A percentile compares a stretch with the other conserved stretches of the same genome.
phyloP scores from a whole-genome alignment of 2,797 vertebrate genomes.

The Microtus californicus region DNA sequence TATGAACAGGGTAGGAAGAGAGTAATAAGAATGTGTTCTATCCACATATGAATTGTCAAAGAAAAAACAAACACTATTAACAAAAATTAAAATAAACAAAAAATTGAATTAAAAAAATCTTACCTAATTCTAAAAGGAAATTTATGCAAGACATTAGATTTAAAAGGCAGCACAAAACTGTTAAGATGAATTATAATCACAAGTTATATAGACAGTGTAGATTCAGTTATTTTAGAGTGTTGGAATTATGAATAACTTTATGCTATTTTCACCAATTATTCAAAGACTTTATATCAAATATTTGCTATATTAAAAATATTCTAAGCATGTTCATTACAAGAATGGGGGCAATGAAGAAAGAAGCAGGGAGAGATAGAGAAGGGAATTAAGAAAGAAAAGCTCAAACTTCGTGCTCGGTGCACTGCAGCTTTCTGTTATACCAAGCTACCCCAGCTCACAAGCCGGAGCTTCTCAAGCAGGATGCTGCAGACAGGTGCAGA shows the following conservation, averaged over 20 bases:
- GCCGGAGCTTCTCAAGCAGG: rapidly evolving
- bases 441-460: not conserved
- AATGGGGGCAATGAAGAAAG: not conserved
- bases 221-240: not conserved
- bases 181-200: not conserved
- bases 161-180: not conserved
- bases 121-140: not conserved
- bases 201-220: not conserved
- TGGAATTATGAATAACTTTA: not conserved
- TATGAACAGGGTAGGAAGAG: not conserved
- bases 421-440: not conserved
- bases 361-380: not conserved
- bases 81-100: not conserved
- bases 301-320: not conserved
- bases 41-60: not conserved
- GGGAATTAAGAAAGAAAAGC: not conserved
- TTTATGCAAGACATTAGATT: not conserved
- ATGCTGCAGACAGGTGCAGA: not conserved
- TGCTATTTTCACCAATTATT: conserved; percentile 14
- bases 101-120: not conserved
- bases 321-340: not conserved
- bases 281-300: conserved; percentile 7
- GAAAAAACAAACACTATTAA: not conserved
- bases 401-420: not conserved
- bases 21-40: not conserved